Base-by-base conservation (phyloP, 2,888 invertebrate genomes). In the Incurvaria masculella region DNA sequence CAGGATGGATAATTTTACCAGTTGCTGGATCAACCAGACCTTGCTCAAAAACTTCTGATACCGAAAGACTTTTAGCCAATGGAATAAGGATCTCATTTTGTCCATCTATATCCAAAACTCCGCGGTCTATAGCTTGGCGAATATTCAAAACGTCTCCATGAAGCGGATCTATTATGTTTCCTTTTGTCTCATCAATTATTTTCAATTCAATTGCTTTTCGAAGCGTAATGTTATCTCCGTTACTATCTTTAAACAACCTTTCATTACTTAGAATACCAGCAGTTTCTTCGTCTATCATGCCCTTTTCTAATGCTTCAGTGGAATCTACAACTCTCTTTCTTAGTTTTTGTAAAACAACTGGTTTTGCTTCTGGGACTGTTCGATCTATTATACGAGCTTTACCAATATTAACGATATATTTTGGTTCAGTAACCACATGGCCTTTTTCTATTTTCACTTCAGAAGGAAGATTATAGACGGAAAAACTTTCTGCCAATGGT, bases 21-120 rank as follows among this genome's bases (percentile, higher is more conserved):
- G 84, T 83, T 23, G 72, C 68, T 4, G 84, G 83, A 64, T 91
- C 90, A 55, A 95, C 82, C 26, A 95, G 81, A 44, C 96, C 97
- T 71, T 94, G 94, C 54, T 87, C 83, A 53, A 92, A 83, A 42
- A 96, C 81, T 70, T 93, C 91, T 10, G 92, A 88, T 56, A 95
- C 81, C 1, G 92, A 88, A 16, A 94, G 72, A 63, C 90, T 89
- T 62, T 86, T 86, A 42, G 87, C 91, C 51, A 93, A 68, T 20
- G 94, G 94, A 57, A 93, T 81, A 23, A 94, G 72, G 52, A 93
- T 69, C 65, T 89, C 84, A 62, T 89, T 88, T 44, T 85, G 86
- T 49, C 85, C 87, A 54, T 87, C 84, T 2, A 86, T 81, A 72
- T 94, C 92, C 52, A 93, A 68, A 52, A 95, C 83, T 48, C 94